Conservation (phyloP, 2,113 vertebrate genomes). For the Pyxicephalus adspersus region DNA sequence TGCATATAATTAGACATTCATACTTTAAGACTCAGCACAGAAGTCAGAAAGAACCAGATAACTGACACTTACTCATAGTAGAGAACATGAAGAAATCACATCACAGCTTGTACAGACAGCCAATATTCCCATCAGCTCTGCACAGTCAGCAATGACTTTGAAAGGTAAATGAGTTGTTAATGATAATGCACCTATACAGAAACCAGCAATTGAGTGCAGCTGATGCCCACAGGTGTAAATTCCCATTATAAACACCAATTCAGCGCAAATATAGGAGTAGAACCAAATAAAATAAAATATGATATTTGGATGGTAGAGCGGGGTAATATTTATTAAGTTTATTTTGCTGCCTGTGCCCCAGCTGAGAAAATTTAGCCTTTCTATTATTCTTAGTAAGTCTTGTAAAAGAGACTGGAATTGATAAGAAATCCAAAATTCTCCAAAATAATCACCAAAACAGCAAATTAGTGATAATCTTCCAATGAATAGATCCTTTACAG, state of each 20-base stretch:
- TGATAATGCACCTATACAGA: not conserved
- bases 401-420: no score
- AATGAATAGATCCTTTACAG: no score
- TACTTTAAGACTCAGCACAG: not conserved
- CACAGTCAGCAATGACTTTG: not conserved
- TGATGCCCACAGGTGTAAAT: not conserved
- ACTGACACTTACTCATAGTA: not conserved
- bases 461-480: no score
- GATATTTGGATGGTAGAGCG: no score
- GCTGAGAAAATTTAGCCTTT: no score
- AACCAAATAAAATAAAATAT: no score
- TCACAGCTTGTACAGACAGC: conserved; percentile 6
- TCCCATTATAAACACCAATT: not conserved
- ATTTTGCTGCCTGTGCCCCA: no score
- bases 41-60: conserved; percentile 3
- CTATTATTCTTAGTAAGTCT: no score
- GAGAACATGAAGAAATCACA: not conserved
- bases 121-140: conserved; percentile 14
- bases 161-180: not conserved
- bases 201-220: not conserved
- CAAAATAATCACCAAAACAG: no score
- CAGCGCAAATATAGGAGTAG: no score
- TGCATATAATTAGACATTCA: conserved; percentile 1
- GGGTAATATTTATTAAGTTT: no score
- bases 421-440: no score